A percentile compares a stretch with the other conserved stretches of the same genome.
Conservation (phyloP, 1,140 invertebrate species). For the Drosophila orena region DNA sequence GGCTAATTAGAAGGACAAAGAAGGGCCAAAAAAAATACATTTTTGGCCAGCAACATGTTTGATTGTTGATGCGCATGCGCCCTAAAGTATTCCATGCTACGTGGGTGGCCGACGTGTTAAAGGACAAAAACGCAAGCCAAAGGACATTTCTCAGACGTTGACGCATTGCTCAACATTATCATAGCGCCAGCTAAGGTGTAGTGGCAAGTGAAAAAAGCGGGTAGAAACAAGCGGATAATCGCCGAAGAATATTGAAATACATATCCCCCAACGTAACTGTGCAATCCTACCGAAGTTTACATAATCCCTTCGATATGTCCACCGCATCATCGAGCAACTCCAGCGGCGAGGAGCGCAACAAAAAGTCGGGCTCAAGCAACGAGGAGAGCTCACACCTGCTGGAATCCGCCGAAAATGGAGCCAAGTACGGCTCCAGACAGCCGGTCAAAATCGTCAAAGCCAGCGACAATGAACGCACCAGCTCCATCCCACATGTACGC, state of each 20-base stretch:
- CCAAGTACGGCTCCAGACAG: constrained; percentile 80
- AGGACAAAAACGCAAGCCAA: constrained; percentile 65
- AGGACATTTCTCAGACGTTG: constrained; percentile 55
- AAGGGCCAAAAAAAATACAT: neutral
- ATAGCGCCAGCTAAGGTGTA: constrained; percentile 13
- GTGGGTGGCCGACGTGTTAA: constrained; percentile 65
- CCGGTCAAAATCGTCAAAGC: constrained; percentile 76
- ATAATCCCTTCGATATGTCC: constrained; percentile 62
- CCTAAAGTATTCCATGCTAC: constrained; percentile 67
- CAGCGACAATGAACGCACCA: constrained; percentile 56
- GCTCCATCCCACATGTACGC: constrained; percentile 54
- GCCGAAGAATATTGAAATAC: constrained; percentile 43
- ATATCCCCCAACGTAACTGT: constrained; percentile 60
- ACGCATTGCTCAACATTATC: constrained; percentile 62
- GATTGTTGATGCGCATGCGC: constrained; percentile 66
- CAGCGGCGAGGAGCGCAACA: constrained; percentile 55
- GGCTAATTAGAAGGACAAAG: constrained; percentile 6
- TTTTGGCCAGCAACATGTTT: constrained; percentile 73
- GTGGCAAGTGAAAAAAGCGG: constrained; percentile 14
- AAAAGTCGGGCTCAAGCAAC: constrained; percentile 53
- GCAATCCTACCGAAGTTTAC: constrained; percentile 48
- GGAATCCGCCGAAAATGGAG: constrained; percentile 72
- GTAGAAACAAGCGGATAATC: neutral
- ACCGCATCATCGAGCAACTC: constrained; percentile 69
- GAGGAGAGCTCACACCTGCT: constrained; percentile 83